These are phyloP conservation scores for Capitulum mitella DNA, from an alignment of 2,888 invertebrate genomes.

Conservation along the genomic window DNA sequence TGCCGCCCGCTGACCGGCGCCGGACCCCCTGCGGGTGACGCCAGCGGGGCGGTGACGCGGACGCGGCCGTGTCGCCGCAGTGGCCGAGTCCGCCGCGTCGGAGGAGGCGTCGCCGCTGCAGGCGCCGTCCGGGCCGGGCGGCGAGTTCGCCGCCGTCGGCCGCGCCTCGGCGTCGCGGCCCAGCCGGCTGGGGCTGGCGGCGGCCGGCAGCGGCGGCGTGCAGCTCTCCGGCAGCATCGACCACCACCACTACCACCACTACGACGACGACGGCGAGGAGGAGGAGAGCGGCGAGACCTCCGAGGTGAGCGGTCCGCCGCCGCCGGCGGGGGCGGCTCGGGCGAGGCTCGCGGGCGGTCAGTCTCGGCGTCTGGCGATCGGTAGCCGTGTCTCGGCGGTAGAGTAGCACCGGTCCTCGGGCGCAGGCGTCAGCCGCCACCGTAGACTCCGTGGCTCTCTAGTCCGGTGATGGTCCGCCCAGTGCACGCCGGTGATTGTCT, in stretches of 20 bases:
- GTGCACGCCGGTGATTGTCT: too few relatives aligned
- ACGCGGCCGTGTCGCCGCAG: neutral
- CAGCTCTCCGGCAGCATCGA: neutral
- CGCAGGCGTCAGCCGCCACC: too few relatives aligned
- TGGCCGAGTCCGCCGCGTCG: neutral
- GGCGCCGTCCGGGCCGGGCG: neutral
- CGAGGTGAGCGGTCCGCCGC: too few relatives aligned
- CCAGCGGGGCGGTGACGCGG: neutral
- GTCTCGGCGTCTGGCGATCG: too few relatives aligned
- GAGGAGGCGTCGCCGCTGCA: neutral
- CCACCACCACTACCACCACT: slow-evolving; percentile 10
- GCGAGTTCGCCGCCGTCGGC: neutral
- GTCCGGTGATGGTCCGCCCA: too few relatives aligned
- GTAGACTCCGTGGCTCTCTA: too few relatives aligned
- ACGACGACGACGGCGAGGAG: neutral
- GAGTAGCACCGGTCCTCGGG: too few relatives aligned
- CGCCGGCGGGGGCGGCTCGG: too few relatives aligned
- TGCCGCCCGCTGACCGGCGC: neutral
- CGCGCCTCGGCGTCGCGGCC: neutral
- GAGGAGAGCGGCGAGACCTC: too few relatives aligned
- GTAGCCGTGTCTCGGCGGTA: too few relatives aligned
- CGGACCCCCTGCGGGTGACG: neutral
- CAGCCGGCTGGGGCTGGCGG: neutral
- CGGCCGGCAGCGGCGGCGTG: neutral
- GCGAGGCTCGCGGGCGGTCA: too few relatives aligned